These are phyloP conservation scores for Drosophila greeni DNA, from an alignment of 2,888 invertebrate genomes.

Conservation along the genomic window DNA sequence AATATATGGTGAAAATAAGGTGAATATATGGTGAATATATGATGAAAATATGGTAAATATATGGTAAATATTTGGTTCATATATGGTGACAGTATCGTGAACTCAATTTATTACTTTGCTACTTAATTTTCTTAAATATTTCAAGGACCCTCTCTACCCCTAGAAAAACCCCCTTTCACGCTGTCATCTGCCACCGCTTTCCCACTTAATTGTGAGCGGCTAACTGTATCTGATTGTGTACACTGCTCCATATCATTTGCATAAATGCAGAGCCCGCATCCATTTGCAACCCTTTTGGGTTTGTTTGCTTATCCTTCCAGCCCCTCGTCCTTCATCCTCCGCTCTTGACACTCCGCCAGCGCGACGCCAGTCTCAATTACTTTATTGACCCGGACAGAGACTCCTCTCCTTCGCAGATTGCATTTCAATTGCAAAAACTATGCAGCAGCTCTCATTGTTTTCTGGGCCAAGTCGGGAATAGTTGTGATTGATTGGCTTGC, in stretches of 20 bases:
- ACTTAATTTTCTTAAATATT: too few relatives aligned
- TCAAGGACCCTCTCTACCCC: neutral
- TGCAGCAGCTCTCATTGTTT: constrained; percentile 20
- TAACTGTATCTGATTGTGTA: constrained; percentile 28
- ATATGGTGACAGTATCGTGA: too few relatives aligned
- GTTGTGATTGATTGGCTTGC: constrained; percentile 64
- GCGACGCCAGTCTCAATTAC: constrained; percentile 71
- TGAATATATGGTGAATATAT: too few relatives aligned
- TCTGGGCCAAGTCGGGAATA: constrained; percentile 41
- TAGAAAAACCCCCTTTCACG: neutral
- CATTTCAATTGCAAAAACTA: constrained; percentile 41
- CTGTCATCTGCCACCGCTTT: constrained; percentile 13
- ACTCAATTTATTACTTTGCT: neutral
- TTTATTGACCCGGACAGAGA: constrained; percentile 58
- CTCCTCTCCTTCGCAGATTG: constrained; percentile 38
- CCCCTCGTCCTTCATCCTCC: constrained; percentile 18
- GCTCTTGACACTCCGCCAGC: constrained; percentile 46
- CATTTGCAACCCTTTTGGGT: constrained; percentile 41
- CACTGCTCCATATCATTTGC: constrained; percentile 25
- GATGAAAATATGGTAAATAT: neutral
- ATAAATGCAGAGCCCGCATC: constrained; percentile 41
- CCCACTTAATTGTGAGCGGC: neutral
- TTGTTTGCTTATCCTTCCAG: constrained; percentile 33
- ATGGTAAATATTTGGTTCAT: too few relatives aligned
- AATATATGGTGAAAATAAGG: too few relatives aligned